These are phyloP conservation scores for Micropoecilia bifurca DNA, from an alignment of 2,797 vertebrate genomes.

Conservation along the genomic window DNA sequence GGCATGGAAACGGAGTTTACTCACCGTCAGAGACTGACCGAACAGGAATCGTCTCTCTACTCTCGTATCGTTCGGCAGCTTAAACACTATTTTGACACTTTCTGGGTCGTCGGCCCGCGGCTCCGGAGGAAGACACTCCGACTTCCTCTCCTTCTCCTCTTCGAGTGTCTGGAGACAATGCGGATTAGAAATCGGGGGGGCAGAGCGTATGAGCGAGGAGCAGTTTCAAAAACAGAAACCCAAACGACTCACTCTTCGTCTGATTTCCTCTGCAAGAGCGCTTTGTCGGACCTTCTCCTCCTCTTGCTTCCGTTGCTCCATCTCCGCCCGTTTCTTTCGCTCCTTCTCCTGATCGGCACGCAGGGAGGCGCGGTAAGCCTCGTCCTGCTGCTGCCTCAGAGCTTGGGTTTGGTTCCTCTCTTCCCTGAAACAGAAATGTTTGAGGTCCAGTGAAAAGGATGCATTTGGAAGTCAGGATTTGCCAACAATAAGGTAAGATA, in stretches of 20 bases:
- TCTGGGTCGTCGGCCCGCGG: conserved; percentile 93
- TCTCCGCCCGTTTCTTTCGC: conserved; percentile 92
- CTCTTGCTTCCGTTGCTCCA: conserved; percentile 90
- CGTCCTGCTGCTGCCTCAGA: conserved; percentile 96
- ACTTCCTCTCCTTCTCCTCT: conserved; percentile 96
- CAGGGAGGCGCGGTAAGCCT: conserved; percentile 93
- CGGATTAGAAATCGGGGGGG: neutral
- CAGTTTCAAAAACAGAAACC: neutral
- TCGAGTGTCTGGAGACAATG: conserved; percentile 86
- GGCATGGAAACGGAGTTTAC: conserved; percentile 25
- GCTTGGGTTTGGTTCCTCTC: conserved; percentile 99
- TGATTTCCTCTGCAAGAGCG: conserved; percentile 91
- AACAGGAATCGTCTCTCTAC: conserved; percentile 98
- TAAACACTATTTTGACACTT: conserved; percentile 97
- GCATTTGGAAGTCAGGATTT: neutral
- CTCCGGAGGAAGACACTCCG: conserved; percentile 94
- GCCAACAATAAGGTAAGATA: no score
- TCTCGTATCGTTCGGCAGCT: conserved; percentile 95
- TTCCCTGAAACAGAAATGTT: conserved; percentile 82
- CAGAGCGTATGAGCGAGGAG: no score
- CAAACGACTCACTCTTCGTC: conserved; percentile 84
- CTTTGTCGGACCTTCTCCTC: conserved; percentile 93
- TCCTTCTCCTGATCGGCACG: conserved; percentile 98
- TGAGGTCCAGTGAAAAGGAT: neutral
- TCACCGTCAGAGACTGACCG: conserved; percentile 94